These are phyloP conservation scores for Fragum fragum DNA, from an alignment of 2,888 invertebrate species.

Conservation along the genomic window DNA sequence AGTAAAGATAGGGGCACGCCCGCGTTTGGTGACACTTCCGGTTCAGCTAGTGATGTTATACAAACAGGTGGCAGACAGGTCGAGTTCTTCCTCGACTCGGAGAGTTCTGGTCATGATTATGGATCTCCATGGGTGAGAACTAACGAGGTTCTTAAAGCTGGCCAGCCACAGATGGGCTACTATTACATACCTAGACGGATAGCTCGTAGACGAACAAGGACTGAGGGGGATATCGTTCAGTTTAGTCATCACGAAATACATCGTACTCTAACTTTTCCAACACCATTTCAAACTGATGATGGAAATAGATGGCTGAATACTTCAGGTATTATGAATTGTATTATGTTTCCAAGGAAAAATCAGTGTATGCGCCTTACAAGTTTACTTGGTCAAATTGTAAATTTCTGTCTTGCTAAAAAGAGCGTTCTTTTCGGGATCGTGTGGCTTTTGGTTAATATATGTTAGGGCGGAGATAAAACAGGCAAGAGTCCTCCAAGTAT, in stretches of 20 bases:
- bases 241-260: neutral
- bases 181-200: neutral
- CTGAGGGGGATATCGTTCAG: neutral
- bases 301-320: conserved; percentile 19
- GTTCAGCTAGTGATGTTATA: conserved; percentile 18
- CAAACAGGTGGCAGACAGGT: neutral
- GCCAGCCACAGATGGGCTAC: neutral
- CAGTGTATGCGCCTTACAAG: too few relatives aligned
- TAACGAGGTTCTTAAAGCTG: neutral
- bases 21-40: conserved; percentile 10
- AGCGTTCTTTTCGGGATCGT: too few relatives aligned
- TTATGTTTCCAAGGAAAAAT: too few relatives aligned
- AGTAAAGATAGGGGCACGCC: conserved; percentile 5
- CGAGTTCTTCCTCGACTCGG: neutral
- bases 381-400: too few relatives aligned
- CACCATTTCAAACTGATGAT: neutral
- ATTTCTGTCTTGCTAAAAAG: too few relatives aligned
- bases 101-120: neutral
- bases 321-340: too few relatives aligned
- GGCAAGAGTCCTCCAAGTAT: too few relatives aligned
- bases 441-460: too few relatives aligned
- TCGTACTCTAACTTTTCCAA: neutral
- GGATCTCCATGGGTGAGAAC: neutral
- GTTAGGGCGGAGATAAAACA: too few relatives aligned
- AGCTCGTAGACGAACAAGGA: conserved; percentile 7